Evolutionary conservation across 53 echinoderm and acorn worm genomes (phyloP).

Genomic region (Stichopus horrens): DNA sequence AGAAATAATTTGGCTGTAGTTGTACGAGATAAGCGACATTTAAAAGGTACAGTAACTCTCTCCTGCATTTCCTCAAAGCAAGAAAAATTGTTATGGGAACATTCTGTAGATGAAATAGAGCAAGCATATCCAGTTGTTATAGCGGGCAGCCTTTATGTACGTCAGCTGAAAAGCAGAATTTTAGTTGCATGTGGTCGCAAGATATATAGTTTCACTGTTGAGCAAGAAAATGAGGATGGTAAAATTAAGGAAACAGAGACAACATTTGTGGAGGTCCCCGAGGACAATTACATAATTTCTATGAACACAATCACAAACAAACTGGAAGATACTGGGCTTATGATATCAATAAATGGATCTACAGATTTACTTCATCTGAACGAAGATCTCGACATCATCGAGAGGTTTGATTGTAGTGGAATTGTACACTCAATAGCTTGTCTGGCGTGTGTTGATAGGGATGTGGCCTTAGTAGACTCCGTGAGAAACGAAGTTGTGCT

Average conservation of each 20-base stretch:
- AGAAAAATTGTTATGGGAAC: not conserved
- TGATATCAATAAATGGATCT: conserved; percentile 13
- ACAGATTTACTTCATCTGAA: conserved; percentile 2
- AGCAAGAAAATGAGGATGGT: not conserved
- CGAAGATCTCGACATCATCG: not conserved
- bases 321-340: not conserved
- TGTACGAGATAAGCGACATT: not conserved
- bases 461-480: conserved; percentile 19
- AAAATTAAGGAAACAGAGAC: not conserved
- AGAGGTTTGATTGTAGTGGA: conserved; percentile 1
- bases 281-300: not conserved
- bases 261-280: not conserved
- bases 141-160: not conserved
- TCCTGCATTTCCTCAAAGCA: conserved; percentile 5
- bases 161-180: not conserved
- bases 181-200: not conserved
- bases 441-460: conserved; percentile 27
- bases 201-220: not conserved
- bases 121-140: not conserved
- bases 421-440: conserved; percentile 18
- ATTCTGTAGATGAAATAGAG: not conserved
- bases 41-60: not conserved
- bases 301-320: conserved; percentile 1
- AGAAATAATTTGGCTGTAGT: not conserved
- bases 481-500: conserved; percentile 2